Percentiles rank a stretch among this genome's conserved stretches.
These are phyloP conservation scores for Prionace glauca DNA, from an alignment of 2,797 vertebrate genomes.

Conservation along the genomic window DNA sequence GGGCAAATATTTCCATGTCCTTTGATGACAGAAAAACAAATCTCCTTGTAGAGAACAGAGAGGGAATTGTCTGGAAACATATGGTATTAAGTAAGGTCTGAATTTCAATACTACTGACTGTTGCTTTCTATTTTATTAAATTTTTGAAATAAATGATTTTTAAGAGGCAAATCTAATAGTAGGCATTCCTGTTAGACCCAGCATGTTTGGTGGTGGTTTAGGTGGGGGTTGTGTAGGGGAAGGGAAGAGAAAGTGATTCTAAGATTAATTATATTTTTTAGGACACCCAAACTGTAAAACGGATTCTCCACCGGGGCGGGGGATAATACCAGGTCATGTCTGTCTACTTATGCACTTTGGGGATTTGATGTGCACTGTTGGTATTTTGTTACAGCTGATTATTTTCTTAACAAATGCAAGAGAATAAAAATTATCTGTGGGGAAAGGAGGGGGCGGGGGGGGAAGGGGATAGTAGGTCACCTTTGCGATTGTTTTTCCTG, in stretches of 20 bases:
- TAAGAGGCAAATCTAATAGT: background rate
- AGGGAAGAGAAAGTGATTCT: no score
- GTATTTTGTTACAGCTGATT: conserved; percentile 55
- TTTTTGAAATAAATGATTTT: background rate
- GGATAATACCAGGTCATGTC: background rate
- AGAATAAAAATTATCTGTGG: conserved; percentile 55
- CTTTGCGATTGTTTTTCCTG: conserved; percentile 40
- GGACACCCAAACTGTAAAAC: background rate
- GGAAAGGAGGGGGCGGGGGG: conserved; percentile 36
- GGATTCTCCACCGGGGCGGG: background rate
- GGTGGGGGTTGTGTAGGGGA: background rate
- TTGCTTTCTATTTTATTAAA: background rate
- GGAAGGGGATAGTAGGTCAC: conserved; percentile 46
- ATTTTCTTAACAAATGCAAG: conserved; percentile 47
- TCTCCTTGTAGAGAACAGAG: background rate
- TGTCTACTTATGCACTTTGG: conserved; percentile 11
- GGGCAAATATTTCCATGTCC: background rate
- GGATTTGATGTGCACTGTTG: conserved; percentile 46
- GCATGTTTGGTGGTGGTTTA: background rate
- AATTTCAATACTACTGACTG: background rate
- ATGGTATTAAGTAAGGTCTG: background rate
- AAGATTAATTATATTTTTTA: background rate
- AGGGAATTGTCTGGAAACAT: background rate
- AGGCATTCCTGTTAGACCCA: background rate
- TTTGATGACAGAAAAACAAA: background rate